Evolutionary conservation across 2,797 vertebrate species (phyloP), one percentile per base, ranked within the genome.

Genomic region (Yasuhikotakia modesta): DNA sequence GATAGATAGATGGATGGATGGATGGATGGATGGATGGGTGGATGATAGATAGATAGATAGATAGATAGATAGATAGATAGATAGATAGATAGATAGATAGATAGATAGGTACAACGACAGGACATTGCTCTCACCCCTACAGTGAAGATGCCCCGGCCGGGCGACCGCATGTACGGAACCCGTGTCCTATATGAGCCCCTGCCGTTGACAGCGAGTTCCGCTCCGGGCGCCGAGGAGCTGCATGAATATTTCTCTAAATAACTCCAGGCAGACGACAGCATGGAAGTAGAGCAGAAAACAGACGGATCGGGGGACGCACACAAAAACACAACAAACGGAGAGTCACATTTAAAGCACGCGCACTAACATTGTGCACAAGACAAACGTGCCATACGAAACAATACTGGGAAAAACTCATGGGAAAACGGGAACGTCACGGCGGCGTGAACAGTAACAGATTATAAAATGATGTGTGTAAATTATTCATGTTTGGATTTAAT

Each of bases 251-350:
- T 55, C 46, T 21, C 17, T 67, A 67, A 69, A 61, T 46, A 78
- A 75, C 69, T 55, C 61, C 52, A 61, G 55, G 48, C 61, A 53
- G 60, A 52, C 27, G 75, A 57, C 19, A 61, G 74, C 72, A 76
- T 81, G 75, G 63, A 85, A 81, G 66, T 85, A 52, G 80, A 81
- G 80, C 83, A 84, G 67, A 82, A 85, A 83, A 73, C 85, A 81
- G 73, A 82, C 76, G 75, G 81, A 71, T 77, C 61, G 60, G 65
- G 76, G 53, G 73, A 70, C 27, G 68, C n/a, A n/a, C 39, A 57
- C 64, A 12, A 39, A 73, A 78, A 70, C 22, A 46, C 50, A 77
- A 19, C 53, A 58, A 65, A 76, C 35, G 22, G 22, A n/a, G 12
- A 48, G 16, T 12, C 73, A 30, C 58, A 39, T n/a, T 61, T 70